Percentiles rank a stretch among this genome's conserved stretches.
Conservation (phyloP, 2,113 vertebrate species). For the Chionodraco myersi region DNA sequence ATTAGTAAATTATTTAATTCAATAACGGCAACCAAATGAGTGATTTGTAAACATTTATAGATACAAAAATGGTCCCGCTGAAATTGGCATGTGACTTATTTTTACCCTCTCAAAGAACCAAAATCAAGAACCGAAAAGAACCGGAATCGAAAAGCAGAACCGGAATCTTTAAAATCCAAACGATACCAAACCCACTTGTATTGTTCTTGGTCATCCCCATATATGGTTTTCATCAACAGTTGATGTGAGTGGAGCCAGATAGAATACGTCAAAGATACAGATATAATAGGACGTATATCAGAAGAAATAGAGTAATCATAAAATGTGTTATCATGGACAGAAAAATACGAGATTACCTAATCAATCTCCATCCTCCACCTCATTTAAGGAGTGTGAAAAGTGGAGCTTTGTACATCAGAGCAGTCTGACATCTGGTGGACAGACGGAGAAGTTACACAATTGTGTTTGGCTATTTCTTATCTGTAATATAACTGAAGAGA, state of each 20-base stretch:
- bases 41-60: too few species aligned
- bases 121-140: too few species aligned
- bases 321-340: background rate
- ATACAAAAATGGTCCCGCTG: too few species aligned
- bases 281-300: background rate
- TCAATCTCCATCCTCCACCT: slow-evolving; percentile 8
- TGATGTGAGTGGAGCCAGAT: background rate
- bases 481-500: background rate
- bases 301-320: background rate
- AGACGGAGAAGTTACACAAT: background rate
- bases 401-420: slow-evolving; percentile 22
- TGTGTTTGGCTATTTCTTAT: background rate
- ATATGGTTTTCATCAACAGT: slow-evolving; percentile 23
- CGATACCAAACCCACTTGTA: background rate
- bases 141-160: too few species aligned
- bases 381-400: background rate
- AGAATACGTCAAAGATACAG: background rate
- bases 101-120: too few species aligned
- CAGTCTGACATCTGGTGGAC: slow-evolving; percentile 70
- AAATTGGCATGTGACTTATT: too few species aligned
- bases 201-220: slow-evolving; percentile 21
- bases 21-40: too few species aligned
- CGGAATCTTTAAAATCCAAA: too few species aligned
- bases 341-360: slow-evolving; percentile 2
- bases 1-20: too few species aligned